Base-by-base conservation (phyloP, 1,140 invertebrate species). In the Physella acuta region DNA sequence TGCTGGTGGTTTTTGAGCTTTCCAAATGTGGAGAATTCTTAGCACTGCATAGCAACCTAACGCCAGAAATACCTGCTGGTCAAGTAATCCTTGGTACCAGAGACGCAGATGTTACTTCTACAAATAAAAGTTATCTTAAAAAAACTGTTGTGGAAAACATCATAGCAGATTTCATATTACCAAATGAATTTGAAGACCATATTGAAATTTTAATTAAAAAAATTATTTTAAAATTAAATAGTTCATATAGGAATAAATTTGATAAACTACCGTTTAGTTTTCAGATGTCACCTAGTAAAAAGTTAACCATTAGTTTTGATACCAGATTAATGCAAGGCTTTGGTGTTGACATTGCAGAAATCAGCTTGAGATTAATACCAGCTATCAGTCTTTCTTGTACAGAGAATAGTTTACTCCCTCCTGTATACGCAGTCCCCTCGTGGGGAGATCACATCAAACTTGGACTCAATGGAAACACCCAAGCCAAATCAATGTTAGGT, bases 211-310 rank as follows among this genome's bases (percentile, higher is more conserved):
- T 81, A 66, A 36, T 79, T 3, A 73, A 76, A 11, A 72, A 66
- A 24, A 74, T 76, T 59, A 37, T 81, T 17, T 71, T 76, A 53
- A 77, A 70, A 39, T 65, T 82, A 14, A 76, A 75, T 33, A 74
- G 72, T 37, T 74, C 73, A 37, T 71, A 71, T 33, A 72, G 75
- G 37, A 76, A 66, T 30, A 51, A 73, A 1, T 73, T 78, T 37
- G 80, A 81, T 37, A 66, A 73, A 30, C 64, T 82, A 1, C 79
- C 80, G n/a, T 79, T 79, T 64, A 72, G 66, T 39, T 66, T 82
- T 16, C 73, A 76, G 31, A 58, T 75, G 30, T 61, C 73, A 51
- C 39, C 75, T 1, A 70, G 70, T 53, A 61, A 74, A 33, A 67
- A 75, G 14, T 39, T 79, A n/a, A 31, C 56, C 3, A 31, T 82